These are phyloP conservation scores for Dinocampus coccinellae DNA, from an alignment of 2,888 invertebrate genomes.

Conservation along the genomic window DNA sequence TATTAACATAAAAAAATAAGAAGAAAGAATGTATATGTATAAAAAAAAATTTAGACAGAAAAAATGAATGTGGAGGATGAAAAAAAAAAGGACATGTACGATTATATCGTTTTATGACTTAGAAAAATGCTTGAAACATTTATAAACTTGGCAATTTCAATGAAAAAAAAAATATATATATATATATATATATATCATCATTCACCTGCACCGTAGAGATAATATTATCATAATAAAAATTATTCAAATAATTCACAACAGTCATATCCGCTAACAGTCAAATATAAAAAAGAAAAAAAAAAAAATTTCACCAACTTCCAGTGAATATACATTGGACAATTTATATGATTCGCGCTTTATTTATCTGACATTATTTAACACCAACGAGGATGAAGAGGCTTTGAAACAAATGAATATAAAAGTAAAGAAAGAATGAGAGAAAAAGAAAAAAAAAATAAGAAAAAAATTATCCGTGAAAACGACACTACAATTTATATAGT, in stretches of 20 bases:
- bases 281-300: too few species aligned
- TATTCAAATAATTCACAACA: neutral
- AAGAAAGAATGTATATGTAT: too few species aligned
- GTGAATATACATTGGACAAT: neutral
- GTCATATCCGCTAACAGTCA: neutral
- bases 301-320: neutral
- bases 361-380: neutral
- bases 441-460: too few species aligned
- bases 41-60: neutral
- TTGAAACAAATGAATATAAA: neutral
- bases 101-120: neutral
- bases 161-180: too few species aligned
- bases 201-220: neutral
- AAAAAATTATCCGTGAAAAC: too few species aligned
- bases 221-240: neutral
- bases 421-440: neutral
- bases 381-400: neutral
- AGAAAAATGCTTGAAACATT: neutral
- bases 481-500: neutral
- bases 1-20: neutral
- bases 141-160: neutral
- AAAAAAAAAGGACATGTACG: neutral
- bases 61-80: neutral
- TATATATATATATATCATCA: neutral
- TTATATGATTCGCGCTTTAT: neutral